A percentile compares a stretch with the other conserved stretches of the same genome.
Conservation (phyloP, 2,888 invertebrate species). For the Quadroppia sp. region DNA sequence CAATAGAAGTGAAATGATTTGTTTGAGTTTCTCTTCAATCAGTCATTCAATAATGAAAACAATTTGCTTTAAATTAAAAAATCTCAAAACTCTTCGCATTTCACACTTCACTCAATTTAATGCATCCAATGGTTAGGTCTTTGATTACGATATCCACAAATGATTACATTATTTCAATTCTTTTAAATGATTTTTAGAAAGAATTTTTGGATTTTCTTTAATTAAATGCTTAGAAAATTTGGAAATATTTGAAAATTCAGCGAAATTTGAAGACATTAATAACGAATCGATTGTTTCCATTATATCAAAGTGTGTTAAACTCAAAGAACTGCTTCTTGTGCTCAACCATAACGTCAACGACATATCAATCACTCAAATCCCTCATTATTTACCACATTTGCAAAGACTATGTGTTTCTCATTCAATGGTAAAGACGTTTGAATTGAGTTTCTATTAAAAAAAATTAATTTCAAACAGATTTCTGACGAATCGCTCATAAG, state of each 20-base stretch:
- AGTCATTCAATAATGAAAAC: slow-evolving; percentile 2
- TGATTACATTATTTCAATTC: neutral
- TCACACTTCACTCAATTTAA: neutral
- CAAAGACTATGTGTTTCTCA: neutral
- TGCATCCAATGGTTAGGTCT: neutral
- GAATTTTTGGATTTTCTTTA: slow-evolving; percentile 4
- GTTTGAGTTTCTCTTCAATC: neutral
- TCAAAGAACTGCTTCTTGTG: slow-evolving; percentile 9
- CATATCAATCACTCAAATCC: neutral
- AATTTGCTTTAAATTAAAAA: slow-evolving; percentile 9
- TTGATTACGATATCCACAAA: neutral
- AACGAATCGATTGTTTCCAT: neutral
- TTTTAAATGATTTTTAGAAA: neutral
- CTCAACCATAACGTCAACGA: neutral
- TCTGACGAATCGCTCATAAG: neutral
- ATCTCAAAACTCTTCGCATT: slow-evolving; percentile 16
- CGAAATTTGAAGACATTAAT: slow-evolving; percentile 10
- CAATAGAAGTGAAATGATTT: neutral
- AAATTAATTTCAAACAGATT: neutral
- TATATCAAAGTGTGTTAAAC: neutral
- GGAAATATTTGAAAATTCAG: neutral
- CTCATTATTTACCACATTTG: slow-evolving; percentile 16
- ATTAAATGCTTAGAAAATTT: neutral
- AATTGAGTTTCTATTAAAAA: neutral
- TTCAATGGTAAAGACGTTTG: neutral